These are phyloP conservation scores for Oscheius sp. DNA, from an alignment of 1,140 invertebrate genomes.

Conservation along the genomic window DNA sequence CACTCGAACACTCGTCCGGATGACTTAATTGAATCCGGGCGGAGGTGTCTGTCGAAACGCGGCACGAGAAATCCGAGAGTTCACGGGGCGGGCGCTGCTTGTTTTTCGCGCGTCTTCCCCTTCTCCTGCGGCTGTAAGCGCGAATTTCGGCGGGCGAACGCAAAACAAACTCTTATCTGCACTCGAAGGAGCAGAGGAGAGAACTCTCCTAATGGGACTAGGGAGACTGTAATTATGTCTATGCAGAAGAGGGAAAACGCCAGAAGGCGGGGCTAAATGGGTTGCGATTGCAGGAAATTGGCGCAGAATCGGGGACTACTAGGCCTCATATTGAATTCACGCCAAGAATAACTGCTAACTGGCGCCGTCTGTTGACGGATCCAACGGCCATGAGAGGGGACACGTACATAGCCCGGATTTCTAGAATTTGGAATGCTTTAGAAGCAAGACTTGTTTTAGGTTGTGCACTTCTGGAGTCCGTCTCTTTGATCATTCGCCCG, in stretches of 20 bases:
- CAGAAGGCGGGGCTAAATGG: too few species aligned
- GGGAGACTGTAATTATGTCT: too few species aligned
- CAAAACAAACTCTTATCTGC: too few species aligned
- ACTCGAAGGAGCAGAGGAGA: too few species aligned
- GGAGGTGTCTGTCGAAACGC: neutral
- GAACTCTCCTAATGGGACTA: too few species aligned
- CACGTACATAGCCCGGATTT: neutral
- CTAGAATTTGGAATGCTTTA: neutral
- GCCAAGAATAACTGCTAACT: neutral
- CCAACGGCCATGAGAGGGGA: too few species aligned
- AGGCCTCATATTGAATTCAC: neutral
- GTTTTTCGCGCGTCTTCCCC: neutral
- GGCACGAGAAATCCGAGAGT: too few species aligned
- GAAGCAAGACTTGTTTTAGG: neutral
- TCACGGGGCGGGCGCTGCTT: too few species aligned
- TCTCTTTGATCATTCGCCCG: slow-evolving; percentile 21
- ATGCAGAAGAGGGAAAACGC: too few species aligned
- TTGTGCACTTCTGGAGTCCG: neutral
- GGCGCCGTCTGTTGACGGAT: too few species aligned
- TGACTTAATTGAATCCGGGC: neutral
- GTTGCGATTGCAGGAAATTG: too few species aligned
- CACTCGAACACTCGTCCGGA: neutral
- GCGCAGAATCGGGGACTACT: neutral
- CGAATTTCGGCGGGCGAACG: neutral
- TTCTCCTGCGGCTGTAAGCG: neutral